Base-by-base conservation (phyloP, 1,140 invertebrate genomes). In the Caligus rogercresseyi region DNA sequence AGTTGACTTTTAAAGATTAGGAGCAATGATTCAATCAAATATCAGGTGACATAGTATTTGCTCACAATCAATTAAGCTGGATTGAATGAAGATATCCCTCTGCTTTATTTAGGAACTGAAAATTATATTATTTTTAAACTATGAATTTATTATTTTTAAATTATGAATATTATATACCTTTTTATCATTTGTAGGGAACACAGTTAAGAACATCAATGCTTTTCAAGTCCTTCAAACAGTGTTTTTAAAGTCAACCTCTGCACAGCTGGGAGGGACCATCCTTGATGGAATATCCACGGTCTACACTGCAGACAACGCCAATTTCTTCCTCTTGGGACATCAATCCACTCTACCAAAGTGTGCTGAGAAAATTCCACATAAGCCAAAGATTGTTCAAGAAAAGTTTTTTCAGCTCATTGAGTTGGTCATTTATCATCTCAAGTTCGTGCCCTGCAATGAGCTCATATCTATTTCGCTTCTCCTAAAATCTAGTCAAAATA, bases 391-490 rank as follows among this genome's bases (percentile, higher is more conserved):
- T 67, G 75, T 76, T 43, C 71, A 83, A 80, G 82, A 86, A 69
- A 97, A 97, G 73, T 90, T 95, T 71, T 95, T 96, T 75, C 87
- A 94, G 73, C 73, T 98, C 23, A 70, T 98, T 23, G 93, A 98
- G 74, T 96, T 94, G 72, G 84, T 97, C 64, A 89, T 97, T 15
- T 94, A 94, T 75, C 87, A 96, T 73, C 75, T 99, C 68, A 95
- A 94, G 73, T 97, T 95, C 79, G 92, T 98, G 65, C 95, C 95
- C 61, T 97, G 91, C 74, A 98, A 98, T 77, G 95, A 98, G 77
- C 79, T 98, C 60, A 96, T 97, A 71, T 92, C 90, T 51, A 77
- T 98, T 26, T 95, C 92, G 65, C 81, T 95, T 68, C 78, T 96
- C 67, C 76, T 96, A 23, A 94, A 94, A 76, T 82, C 83, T 21